Evolutionary conservation across 2,113 vertebrate species (phyloP), one percentile per base, ranked within the genome.

Genomic region (Scytalopus superciliaris): DNA sequence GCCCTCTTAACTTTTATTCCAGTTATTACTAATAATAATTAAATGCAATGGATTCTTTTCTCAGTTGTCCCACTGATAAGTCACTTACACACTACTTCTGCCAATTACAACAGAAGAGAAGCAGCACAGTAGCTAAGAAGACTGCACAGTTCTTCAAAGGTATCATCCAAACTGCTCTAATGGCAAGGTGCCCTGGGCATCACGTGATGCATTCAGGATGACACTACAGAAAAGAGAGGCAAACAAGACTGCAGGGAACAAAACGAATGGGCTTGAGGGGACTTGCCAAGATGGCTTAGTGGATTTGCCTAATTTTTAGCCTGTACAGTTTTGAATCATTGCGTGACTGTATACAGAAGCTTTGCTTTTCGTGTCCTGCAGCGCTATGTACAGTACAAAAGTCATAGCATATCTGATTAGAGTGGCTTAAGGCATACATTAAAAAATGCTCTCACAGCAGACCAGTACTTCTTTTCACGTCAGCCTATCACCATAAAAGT

Each of bases 341-440:
- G 95, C 22, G 19, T 96, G 94, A 92, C 89, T 67, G 19, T 16
- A 74, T 5, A 81, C 12, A 84, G 50, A 84, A 89, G 67, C 76
- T 88, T 55, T 81, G 72, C 59, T 93, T 86, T 94, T 88, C 57
- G 66, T 55, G 33, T 90, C 92, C 94, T 78, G 76, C 45, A 90
- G 94, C 92, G 74, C 68, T 84, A 33, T 7, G 31, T 63, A 45
- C 8, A 1, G 28, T 40, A 88, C 60, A 92, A 83, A 91, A 57
- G 23, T 57, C 76, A 80, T 5, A 59, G 67, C 21, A 24, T 27
- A 40, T 84, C 81, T 60, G 44, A 81, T 72, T 63, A 68, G 49
- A 92, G 68, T 84, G 35, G 55, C 50, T 92, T 70, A 49, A 3
- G 14, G 67, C 55, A 86, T 28, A 77, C 33, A 50, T 70, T 77